A percentile compares a stretch with the other conserved stretches of the same genome.
Evolutionary conservation across 2,113 vertebrate genomes (phyloP).

Genomic region (Struthio camelus): DNA sequence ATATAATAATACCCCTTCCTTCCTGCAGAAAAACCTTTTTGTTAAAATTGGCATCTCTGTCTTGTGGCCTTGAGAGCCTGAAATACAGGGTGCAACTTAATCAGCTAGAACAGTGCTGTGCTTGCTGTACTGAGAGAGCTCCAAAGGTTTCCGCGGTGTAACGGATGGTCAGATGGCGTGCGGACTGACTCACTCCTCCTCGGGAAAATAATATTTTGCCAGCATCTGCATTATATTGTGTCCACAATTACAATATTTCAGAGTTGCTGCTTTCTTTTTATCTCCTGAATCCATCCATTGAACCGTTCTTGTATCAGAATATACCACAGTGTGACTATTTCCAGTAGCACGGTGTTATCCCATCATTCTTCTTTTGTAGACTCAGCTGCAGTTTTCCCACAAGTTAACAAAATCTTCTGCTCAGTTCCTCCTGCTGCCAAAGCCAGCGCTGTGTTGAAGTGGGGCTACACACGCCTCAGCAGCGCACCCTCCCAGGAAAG

Average conservation of each 20-base stretch:
- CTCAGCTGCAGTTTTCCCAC: not conserved
- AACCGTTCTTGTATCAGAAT: not conserved
- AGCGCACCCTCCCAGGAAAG: fast-evolving
- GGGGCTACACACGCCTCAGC: not conserved
- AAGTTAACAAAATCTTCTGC: not conserved
- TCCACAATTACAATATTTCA: slow-evolving; percentile 29
- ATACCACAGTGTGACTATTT: not conserved
- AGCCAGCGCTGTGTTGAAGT: not conserved
- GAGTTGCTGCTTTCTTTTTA: not conserved
- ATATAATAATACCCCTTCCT: slow-evolving; percentile 38
- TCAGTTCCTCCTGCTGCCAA: not conserved
- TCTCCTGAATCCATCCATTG: not conserved
- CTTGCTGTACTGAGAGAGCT: slow-evolving; percentile 34
- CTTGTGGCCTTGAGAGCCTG: slow-evolving; percentile 29
- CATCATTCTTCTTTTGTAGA: not conserved
- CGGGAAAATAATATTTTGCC: slow-evolving; percentile 1
- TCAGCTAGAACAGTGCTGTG: slow-evolving; percentile 60
- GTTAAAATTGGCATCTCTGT: slow-evolving; percentile 53
- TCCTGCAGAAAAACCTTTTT: slow-evolving; percentile 36
- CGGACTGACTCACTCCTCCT: slow-evolving; percentile 41
- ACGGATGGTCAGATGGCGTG: slow-evolving; percentile 7
- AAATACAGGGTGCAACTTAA: slow-evolving; percentile 61
- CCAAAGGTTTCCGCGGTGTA: slow-evolving; percentile 17
- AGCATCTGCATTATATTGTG: slow-evolving; percentile 48
- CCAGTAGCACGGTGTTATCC: not conserved